A percentile compares a stretch with the other conserved stretches of the same genome.
These are phyloP conservation scores for Cynocephalus volans DNA, from an alignment of 2,113 vertebrate genomes.

Conservation along the genomic window DNA sequence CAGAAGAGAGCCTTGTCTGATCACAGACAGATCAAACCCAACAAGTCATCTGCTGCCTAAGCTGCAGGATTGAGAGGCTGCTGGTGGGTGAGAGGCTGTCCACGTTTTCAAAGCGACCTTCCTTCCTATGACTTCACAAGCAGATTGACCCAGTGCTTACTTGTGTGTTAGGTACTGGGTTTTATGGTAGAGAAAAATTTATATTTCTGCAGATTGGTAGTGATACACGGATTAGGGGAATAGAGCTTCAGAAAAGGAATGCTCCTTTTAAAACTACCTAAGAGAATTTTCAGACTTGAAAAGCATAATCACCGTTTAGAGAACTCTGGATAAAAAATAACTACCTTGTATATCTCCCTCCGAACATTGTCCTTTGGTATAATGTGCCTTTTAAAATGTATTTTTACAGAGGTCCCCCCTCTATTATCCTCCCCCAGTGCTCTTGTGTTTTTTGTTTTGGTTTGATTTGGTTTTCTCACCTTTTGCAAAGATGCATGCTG, in stretches of 20 bases:
- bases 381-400: background rate
- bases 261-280: background rate
- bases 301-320: background rate
- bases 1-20: background rate
- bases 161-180: background rate
- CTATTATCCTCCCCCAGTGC: background rate
- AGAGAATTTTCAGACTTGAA: background rate
- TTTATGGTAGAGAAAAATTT: background rate
- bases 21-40: background rate
- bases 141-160: background rate
- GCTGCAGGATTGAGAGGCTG: background rate
- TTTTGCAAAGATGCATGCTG: background rate
- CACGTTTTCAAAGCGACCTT: background rate
- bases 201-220: background rate
- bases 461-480: fast-evolving
- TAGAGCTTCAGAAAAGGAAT: background rate
- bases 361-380: background rate
- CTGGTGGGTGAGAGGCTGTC: background rate
- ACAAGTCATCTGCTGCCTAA: background rate
- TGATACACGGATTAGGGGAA: background rate
- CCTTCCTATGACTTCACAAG: background rate
- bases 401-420: background rate
- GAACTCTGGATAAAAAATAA: background rate
- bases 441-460: background rate
- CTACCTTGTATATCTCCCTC: background rate